These are phyloP conservation scores for Ictalurus punctatus DNA, from an alignment of 2,113 vertebrate genomes.

Conservation along the genomic window DNA sequence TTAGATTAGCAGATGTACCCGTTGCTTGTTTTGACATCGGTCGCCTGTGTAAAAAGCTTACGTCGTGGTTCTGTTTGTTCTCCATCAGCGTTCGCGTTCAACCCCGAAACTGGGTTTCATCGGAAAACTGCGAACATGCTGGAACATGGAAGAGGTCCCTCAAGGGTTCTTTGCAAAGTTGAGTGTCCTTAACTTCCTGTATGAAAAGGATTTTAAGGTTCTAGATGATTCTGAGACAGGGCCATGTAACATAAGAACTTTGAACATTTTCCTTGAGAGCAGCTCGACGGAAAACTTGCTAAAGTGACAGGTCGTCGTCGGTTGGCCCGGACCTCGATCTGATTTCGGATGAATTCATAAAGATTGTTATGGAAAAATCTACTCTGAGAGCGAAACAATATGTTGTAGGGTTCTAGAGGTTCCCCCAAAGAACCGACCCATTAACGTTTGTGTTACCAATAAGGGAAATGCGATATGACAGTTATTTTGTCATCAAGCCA, in stretches of 20 bases:
- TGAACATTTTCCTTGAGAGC: neutral
- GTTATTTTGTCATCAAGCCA: neutral
- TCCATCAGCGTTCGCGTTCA: neutral
- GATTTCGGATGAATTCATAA: neutral
- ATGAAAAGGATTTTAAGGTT: neutral
- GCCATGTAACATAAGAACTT: neutral
- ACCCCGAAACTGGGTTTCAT: neutral
- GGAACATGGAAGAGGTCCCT: neutral
- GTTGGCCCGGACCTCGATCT: neutral
- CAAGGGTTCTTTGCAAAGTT: neutral
- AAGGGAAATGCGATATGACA: neutral
- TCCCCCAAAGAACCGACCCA: neutral
- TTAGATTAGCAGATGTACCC: conserved; percentile 7
- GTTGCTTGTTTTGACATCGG: conserved; percentile 8
- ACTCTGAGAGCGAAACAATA: neutral
- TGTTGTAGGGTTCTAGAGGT: neutral
- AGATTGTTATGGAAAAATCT: neutral
- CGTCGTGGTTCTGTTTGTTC: neutral
- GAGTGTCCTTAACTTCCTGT: neutral
- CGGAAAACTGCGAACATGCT: neutral
- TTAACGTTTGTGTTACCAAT: neutral
- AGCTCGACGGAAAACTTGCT: neutral
- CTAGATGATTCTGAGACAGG: neutral
- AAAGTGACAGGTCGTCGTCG: neutral
- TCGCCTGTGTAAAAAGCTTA: neutral